Evolutionary conservation across 2,113 vertebrate genomes (phyloP).

Genomic region (Anarhynchus alexandrinus): DNA sequence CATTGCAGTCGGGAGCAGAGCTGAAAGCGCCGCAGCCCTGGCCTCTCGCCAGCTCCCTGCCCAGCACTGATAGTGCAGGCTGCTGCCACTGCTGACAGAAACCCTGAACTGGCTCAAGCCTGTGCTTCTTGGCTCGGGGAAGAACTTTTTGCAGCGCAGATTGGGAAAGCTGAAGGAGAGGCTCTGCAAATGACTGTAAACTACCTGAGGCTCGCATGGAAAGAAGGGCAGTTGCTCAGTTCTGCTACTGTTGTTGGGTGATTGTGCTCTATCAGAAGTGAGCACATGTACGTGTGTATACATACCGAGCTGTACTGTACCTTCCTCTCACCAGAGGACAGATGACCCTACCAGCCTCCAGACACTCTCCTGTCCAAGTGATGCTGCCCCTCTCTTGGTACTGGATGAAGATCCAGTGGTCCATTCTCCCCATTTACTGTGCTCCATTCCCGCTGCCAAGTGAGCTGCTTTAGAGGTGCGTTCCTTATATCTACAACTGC

Average conservation of each 20-base stretch:
- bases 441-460: background rate
- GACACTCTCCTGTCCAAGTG: background rate
- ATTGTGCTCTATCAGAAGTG: background rate
- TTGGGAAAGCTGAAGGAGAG: background rate
- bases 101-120: background rate
- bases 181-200: background rate
- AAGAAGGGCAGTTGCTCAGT: background rate
- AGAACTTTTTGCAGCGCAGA: background rate
- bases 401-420: background rate
- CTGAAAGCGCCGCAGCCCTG: background rate
- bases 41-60: background rate
- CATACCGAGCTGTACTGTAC: background rate
- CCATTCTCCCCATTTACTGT: background rate
- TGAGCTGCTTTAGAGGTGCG: background rate
- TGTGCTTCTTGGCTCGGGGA: background rate
- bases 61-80: background rate
- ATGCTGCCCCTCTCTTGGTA: background rate
- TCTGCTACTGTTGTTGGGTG: background rate
- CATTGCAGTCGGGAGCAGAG: background rate
- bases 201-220: background rate
- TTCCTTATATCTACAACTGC: background rate
- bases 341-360: background rate
- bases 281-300: rapidly evolving
- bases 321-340: background rate
- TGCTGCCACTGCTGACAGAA: background rate